Conservation (phyloP, 2,888 invertebrate species). For the Cosmia trapezina region DNA sequence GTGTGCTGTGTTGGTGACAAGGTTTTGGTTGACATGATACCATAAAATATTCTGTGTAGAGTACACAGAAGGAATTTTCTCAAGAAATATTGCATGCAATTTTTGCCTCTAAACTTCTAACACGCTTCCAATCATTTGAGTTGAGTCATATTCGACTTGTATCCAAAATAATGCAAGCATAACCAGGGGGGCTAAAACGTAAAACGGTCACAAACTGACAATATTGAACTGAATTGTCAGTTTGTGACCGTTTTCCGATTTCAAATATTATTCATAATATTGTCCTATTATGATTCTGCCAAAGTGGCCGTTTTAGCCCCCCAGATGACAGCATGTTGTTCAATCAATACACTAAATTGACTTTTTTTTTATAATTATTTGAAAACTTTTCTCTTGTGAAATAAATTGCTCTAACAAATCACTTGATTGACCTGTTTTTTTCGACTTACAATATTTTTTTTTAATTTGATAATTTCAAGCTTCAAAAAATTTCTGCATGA, state of each 20-base stretch:
- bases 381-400: background rate
- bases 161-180: background rate
- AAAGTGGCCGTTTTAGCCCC: too few relatives aligned
- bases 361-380: too few relatives aligned
- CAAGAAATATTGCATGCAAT: background rate
- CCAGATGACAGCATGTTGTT: background rate
- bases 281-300: too few relatives aligned
- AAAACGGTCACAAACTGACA: too few relatives aligned
- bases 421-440: background rate
- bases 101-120: background rate
- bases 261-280: too few relatives aligned
- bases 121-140: too few relatives aligned
- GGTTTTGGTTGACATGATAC: constrained; percentile 18
- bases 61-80: background rate
- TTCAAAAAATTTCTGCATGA: constrained; percentile 46
- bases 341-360: background rate
- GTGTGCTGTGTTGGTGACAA: constrained; percentile 30
- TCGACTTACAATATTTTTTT: background rate
- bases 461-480: too few relatives aligned
- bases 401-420: background rate
- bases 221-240: too few relatives aligned
- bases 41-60: constrained; percentile 6
- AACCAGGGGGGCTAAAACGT: too few relatives aligned
- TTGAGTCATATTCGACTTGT: background rate
- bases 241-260: too few relatives aligned